Base-by-base conservation (phyloP, 2,888 invertebrate species). In the Stictocephala bisonia region DNA sequence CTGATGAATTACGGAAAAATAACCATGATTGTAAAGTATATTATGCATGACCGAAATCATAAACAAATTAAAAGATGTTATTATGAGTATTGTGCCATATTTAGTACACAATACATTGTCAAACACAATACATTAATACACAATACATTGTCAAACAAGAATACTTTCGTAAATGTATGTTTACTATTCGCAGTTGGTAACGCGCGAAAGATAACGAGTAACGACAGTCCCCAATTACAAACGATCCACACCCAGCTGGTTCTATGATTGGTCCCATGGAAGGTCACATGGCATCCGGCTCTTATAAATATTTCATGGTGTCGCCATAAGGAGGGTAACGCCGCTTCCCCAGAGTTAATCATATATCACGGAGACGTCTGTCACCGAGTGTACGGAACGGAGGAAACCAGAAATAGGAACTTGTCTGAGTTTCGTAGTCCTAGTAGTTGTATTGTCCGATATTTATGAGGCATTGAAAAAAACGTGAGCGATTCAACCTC, bases 391-490 rank as follows among this genome's bases (percentile, higher is more conserved):
- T 15, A n/a, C 9, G 44, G n/a, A 15, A 44, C 4, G n/a, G 15
- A 44, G 9, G 44, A 44, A 26, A 22, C 20, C 40, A 40, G 60
- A 35, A 40, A 60, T 60, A 40, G 60, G 22, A 60, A 60, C 60
- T 60, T 60, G 60, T 56, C 40, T 22, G 51, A 15, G 44, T 15
- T 44, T 15, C 51, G 9, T 53, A n/a, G n/a, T n/a, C n/a, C n/a
- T n/a, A n/a, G n/a, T 27, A 2, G 27, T 40, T 41, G 60, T 60
- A 60, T 60, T 60, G 60, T 60, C 22, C 11, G 40, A 40, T 60
- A 60, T 60, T 40, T 60, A 60, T 60, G 60, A 60, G 60, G 41
- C 60, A 31, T 58, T 58, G 60, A 13, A 60, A 40, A 40, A 60
- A 60, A 40, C 40, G 41, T 18, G 35, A 15, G 35, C n/a, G n/a